phyloP scores from a whole-genome alignment of 2,797 vertebrate species.

The Alosa sapidissima region DNA sequence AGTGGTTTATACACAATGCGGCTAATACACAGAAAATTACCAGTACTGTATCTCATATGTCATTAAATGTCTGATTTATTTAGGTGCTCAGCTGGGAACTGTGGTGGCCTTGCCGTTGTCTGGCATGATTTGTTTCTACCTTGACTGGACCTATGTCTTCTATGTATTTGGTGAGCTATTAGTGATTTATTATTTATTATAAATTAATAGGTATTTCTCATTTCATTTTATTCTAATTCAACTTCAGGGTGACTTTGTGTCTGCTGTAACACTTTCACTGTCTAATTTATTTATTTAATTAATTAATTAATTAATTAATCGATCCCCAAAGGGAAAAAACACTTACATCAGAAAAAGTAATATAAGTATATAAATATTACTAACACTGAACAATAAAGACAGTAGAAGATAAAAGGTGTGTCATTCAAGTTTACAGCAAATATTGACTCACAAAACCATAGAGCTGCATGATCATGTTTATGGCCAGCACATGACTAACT shows the following conservation, averaged over 20 bases:
- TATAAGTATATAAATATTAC: too few species aligned
- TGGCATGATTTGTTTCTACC: constrained; percentile 92
- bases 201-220: background rate
- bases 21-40: too few species aligned
- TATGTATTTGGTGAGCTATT: constrained; percentile 89
- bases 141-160: constrained; percentile 95
- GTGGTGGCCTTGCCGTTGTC: constrained; percentile 90
- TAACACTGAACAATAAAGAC: too few species aligned
- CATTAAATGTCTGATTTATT: constrained; percentile 19
- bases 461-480: background rate
- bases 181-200: background rate
- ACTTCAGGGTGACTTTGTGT: background rate
- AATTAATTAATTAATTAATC: too few species aligned
- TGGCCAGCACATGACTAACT: background rate
- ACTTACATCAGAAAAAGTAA: too few species aligned
- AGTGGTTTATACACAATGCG: too few species aligned
- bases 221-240: background rate
- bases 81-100: constrained; percentile 93
- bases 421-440: background rate
- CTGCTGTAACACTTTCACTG: background rate
- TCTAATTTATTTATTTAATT: too few species aligned
- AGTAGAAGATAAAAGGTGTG: background rate
- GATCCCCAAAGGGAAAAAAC: too few species aligned
- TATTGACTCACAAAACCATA: background rate
- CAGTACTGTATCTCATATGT: background rate